phyloP scores from a whole-genome alignment of 2,797 vertebrate species.

The Enteromius radiatus region DNA sequence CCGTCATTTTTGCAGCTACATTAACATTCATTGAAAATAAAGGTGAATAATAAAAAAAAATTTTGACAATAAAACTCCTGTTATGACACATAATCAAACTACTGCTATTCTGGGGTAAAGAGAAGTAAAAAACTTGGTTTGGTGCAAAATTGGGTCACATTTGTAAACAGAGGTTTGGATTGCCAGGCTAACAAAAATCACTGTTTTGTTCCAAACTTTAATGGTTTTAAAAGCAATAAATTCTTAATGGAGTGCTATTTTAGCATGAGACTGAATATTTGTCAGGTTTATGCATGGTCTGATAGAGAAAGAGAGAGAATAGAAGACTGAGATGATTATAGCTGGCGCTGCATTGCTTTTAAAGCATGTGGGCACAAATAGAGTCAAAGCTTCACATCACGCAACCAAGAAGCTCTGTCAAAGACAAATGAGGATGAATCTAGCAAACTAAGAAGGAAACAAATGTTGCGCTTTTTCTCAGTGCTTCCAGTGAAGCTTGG shows the following conservation, averaged over 20 bases:
- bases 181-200: conserved; percentile 15
- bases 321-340: conserved; percentile 21
- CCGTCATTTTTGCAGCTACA: not conserved
- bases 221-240: conserved; percentile 28
- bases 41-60: not conserved
- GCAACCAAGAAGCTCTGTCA: conserved; percentile 28
- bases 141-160: not conserved
- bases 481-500: not conserved
- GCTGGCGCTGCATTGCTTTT: not conserved
- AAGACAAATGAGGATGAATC: conserved; percentile 33
- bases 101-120: not conserved
- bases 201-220: conserved; percentile 15
- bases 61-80: not conserved
- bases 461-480: not conserved
- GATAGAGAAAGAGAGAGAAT: not conserved
- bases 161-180: not conserved
- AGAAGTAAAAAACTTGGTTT: not conserved
- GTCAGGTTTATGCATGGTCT: conserved; percentile 16
- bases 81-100: conserved; percentile 4
- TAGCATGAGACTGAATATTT: conserved; percentile 25
- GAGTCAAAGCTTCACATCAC: conserved; percentile 8
- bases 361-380: conserved; percentile 42
- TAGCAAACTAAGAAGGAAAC: conserved; percentile 8
- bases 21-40: conserved; percentile 11
- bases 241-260: conserved; percentile 22